Base-by-base conservation (phyloP, 2,797 vertebrate species). In the Enteromius fasciolatus region DNA sequence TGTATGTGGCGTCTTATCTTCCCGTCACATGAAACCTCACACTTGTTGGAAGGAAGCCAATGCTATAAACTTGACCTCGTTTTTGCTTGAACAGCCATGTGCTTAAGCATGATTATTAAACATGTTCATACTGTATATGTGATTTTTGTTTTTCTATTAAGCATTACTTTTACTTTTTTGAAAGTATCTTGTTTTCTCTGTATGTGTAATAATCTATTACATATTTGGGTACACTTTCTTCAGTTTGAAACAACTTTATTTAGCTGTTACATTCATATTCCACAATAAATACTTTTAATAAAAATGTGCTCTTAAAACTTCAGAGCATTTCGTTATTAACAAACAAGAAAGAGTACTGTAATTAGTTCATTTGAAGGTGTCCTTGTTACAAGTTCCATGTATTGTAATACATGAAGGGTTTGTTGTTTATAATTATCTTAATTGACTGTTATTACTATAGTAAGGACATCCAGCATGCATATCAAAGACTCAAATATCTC, bases 41-140 rank as follows among this genome's bases (percentile, higher is more conserved):
- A 74, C 46, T 25, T 31, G 54, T 18, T 39, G 46, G 79, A 76
- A 77, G 25, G 48, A 61, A 50, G 39, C 68, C 50, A 68, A 3
- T 0, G 8, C 18, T 39, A 18, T 68, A n/a, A 41, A 63, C 14
- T 18, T 76, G 50, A 69, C 52, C 52, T 10, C 5, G 0, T 6
- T 39, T 69, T 67, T 69, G 20, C 39, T 44, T 25, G 52, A 50
- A 48, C 67, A 20, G 25, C 9, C 64, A 48, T 41, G 64, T 5
- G 1, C 41, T 57, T n/a, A 39, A 52, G n/a, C 14, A 28, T 33
- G 66, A 15, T 10, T 17, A 25, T 23, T 59, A 39, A 18, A n/a
- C 46, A 1, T 25, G 17, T 36, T 74, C 20, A 14, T 54, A 31
- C 31, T 31, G 31, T 31, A 48, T 73, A 23, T 14, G 48, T 18